Conservation (phyloP, 2,888 invertebrate species). For the Lochmaea capreae region DNA sequence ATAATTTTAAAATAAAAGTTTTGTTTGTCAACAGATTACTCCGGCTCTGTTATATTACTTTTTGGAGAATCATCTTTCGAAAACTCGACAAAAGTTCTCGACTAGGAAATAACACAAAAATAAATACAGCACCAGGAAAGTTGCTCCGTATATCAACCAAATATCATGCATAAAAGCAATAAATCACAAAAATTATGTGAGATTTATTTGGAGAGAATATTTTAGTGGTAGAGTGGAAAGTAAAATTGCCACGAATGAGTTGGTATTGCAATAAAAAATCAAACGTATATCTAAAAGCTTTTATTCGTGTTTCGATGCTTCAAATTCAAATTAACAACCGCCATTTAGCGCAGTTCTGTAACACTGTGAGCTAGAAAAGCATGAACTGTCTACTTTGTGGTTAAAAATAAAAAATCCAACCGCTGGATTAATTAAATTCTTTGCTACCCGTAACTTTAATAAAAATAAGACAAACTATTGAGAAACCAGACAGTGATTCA, state of each 20-base stretch:
- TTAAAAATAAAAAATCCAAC: no score
- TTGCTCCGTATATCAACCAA: conserved; percentile 34
- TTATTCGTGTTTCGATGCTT: no score
- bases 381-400: no score
- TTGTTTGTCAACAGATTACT: neutral
- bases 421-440: no score
- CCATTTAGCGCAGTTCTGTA: no score
- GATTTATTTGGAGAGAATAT: conserved; percentile 55
- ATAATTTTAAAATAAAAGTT: no score
- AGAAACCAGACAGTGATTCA: no score
- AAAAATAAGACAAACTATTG: no score
- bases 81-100: conserved; percentile 4
- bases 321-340: no score
- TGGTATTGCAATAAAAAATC: neutral
- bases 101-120: conserved; percentile 15
- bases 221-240: conserved; percentile 41
- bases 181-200: conserved; percentile 57
- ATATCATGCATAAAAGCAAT: conserved; percentile 56
- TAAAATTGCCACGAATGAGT: neutral
- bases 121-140: conserved; percentile 23
- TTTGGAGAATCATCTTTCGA: neutral
- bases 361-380: no score
- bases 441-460: no score
- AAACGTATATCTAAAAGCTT: no score
- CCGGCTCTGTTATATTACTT: neutral